These are phyloP conservation scores for Babyrousa celebensis DNA, from an alignment of 2,797 vertebrate genomes.

Conservation along the genomic window DNA sequence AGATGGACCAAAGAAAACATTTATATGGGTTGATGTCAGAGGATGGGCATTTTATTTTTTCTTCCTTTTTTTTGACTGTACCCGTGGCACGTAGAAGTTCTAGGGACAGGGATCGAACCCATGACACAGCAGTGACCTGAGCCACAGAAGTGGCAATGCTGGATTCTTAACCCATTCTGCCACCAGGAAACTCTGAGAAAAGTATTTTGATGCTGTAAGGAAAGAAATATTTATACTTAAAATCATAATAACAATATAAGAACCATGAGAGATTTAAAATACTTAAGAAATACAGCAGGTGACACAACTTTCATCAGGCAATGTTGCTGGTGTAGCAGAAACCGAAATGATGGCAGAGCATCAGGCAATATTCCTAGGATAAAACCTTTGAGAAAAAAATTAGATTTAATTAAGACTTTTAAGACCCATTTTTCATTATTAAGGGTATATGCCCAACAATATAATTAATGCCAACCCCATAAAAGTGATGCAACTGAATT, in stretches of 20 bases:
- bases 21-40: too few relatives aligned
- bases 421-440: slow-evolving; percentile 63
- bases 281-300: slow-evolving; percentile 80
- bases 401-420: slow-evolving; percentile 81
- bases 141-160: too few relatives aligned
- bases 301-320: slow-evolving; percentile 70
- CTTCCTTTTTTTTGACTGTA: too few relatives aligned
- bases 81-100: too few relatives aligned
- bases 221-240: slow-evolving; percentile 53
- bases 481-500: slow-evolving; percentile 37
- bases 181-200: neutral
- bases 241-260: slow-evolving; percentile 77
- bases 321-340: slow-evolving; percentile 67
- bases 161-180: too few relatives aligned
- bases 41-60: too few relatives aligned
- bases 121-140: too few relatives aligned
- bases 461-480: slow-evolving; percentile 56
- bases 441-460: slow-evolving; percentile 34
- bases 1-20: too few relatives aligned
- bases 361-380: slow-evolving; percentile 51
- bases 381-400: slow-evolving; percentile 60
- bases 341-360: slow-evolving; percentile 71
- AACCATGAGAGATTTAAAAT: slow-evolving; percentile 76
- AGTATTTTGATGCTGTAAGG: slow-evolving; percentile 53
- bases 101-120: too few relatives aligned